Base-by-base conservation (phyloP, 1,140 invertebrate genomes). In the Homalodisca vitripennis region DNA sequence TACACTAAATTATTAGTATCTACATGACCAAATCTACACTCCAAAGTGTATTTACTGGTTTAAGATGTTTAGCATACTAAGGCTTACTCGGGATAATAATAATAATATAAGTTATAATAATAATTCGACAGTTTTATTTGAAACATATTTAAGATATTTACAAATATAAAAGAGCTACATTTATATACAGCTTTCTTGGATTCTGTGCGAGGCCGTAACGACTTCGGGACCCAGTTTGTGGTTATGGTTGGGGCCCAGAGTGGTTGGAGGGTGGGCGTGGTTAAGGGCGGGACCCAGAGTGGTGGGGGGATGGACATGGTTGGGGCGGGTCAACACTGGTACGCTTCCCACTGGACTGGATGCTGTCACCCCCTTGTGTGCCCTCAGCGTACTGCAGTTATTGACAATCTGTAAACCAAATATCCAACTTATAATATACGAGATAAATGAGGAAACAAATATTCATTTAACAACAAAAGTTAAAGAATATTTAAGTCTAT, bases 161-260 rank as follows among this genome's bases (percentile, higher is more conserved):
- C 48, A 66, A 70, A 47, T 55, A 55, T 62, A 68, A 71, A 60
- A 68, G 48, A 41, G 67, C 41, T 55, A 68, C 24, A 66, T 57
- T 88, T 91, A 92, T 89, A 92, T 92, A 88, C 90, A 92, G 83
- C 89, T 92, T 83, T 92, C 90, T 80, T 92, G 90, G 80, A 92
- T 90, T 74, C 89, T 85, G 82, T 91, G 91, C 53, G 90, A 91
- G 57, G 90, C 90, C 72, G 90, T 92, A 70, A 92, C 89, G 64
- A 92, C 88, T 80, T 92, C 90, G 47, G 89, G 90, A 70, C 87
- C 84, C 73, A 86, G 81, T 66, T 85, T 81, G 74, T 86, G 85
- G 69, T 73, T 73, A 34, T 73, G 71, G 24, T 68, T 22, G 72
- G 84, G 83, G 13, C 84, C 86, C 26, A 86, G 78, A 34, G 84